A percentile compares a stretch with the other conserved stretches of the same genome.
Conservation (phyloP, 2,797 vertebrate genomes). For the Spondyliosoma cantharus region DNA sequence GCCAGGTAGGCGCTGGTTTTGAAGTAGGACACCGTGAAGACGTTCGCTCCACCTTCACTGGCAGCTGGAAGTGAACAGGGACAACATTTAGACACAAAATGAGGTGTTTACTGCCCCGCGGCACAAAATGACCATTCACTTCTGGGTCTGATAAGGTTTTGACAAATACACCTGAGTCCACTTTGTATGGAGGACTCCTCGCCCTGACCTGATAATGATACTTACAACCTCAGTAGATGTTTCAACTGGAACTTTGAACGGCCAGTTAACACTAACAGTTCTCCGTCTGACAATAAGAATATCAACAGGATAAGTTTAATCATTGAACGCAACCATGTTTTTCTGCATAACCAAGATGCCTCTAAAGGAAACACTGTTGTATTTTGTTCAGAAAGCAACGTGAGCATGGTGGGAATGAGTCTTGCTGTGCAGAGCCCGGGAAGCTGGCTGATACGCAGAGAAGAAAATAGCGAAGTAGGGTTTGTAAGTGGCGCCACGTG, state of each 20-base stretch:
- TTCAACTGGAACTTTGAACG: conserved; percentile 11
- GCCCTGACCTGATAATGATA: conserved; percentile 12
- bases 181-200: neutral
- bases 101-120: neutral
- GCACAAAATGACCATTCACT: conserved; percentile 20
- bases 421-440: no score
- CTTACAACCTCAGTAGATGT: neutral
- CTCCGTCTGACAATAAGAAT: neutral
- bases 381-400: no score
- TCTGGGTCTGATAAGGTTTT: neutral
- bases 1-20: conserved; percentile 98
- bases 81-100: conserved; percentile 30
- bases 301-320: no score
- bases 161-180: neutral
- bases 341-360: no score
- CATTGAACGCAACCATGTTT: no score
- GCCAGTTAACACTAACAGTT: neutral
- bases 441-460: no score
- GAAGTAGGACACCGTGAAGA: conserved; percentile 99
- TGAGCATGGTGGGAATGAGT: no score
- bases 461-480: no score
- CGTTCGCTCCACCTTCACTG: conserved; percentile 98
- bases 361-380: no score
- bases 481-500: no score
- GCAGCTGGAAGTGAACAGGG: conserved; percentile 86